A percentile compares a stretch with the other conserved stretches of the same genome.
phyloP scores from a whole-genome alignment of 1,140 invertebrate genomes.

The Megathymus violae region DNA sequence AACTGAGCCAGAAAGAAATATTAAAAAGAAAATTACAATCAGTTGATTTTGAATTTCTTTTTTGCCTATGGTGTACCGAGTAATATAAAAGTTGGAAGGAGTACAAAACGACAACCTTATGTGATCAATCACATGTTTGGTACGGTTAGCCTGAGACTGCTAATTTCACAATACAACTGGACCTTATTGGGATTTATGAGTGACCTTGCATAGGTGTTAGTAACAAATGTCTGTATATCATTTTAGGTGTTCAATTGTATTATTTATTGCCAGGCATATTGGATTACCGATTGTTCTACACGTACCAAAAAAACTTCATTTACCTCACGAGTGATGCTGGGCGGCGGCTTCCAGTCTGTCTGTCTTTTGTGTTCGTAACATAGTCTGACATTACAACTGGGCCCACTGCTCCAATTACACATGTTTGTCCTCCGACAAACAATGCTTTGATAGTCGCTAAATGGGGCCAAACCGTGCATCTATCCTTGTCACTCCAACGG shows the following conservation, averaged over 20 bases:
- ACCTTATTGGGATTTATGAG: no score
- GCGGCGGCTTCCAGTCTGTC: constrained; percentile 48
- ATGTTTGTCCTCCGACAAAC: constrained; percentile 62
- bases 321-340: no score
- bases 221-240: no score
- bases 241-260: no score
- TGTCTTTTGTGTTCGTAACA: constrained; percentile 25
- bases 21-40: not conserved
- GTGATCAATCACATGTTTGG: no score
- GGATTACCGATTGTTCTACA: not conserved
- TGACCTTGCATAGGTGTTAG: no score
- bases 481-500: constrained; percentile 58
- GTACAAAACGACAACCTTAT: no score
- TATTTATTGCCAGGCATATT: not conserved
- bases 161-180: no score
- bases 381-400: constrained; percentile 45
- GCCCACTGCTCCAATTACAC: constrained; percentile 38
- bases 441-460: constrained; percentile 71
- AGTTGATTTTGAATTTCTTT: no score
- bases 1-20: not conserved
- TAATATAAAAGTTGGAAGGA: no score
- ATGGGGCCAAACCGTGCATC: constrained; percentile 69
- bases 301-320: not conserved
- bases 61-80: no score
- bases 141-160: no score